phyloP scores from a whole-genome alignment of 2,888 invertebrate genomes.

The Melanostoma scalare region DNA sequence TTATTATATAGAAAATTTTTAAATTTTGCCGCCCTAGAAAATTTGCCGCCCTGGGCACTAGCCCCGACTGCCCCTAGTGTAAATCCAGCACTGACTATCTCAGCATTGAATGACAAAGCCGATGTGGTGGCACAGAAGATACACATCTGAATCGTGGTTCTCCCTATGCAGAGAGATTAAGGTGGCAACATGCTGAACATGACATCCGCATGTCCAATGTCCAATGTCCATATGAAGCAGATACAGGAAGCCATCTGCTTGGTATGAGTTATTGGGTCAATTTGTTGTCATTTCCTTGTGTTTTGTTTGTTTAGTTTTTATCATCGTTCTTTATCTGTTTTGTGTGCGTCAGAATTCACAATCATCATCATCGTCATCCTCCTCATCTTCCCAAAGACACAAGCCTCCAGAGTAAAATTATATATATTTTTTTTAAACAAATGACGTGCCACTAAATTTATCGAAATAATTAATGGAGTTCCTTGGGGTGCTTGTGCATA shows the following conservation, averaged over 20 bases:
- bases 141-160: slow-evolving; percentile 47
- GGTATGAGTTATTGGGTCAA: slow-evolving; percentile 66
- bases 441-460: slow-evolving; percentile 71
- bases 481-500: not conserved
- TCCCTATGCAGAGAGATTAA: slow-evolving; percentile 53
- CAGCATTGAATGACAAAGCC: slow-evolving; percentile 53
- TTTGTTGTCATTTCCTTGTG: slow-evolving; percentile 61
- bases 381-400: not conserved
- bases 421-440: slow-evolving; percentile 54
- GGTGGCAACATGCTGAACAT: slow-evolving; percentile 68
- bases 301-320: slow-evolving; percentile 31
- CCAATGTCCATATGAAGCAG: slow-evolving; percentile 59
- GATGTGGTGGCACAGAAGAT: slow-evolving; percentile 42
- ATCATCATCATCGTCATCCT: not conserved
- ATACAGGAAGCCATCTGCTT: slow-evolving; percentile 61
- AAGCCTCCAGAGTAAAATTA: not conserved
- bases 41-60: too few species aligned
- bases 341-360: slow-evolving; percentile 15
- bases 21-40: too few species aligned
- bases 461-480: slow-evolving; percentile 63
- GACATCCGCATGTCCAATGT: slow-evolving; percentile 60
- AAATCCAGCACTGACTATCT: too few species aligned
- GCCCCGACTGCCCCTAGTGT: too few species aligned
- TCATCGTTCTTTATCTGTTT: slow-evolving; percentile 31
- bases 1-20: too few species aligned